Base-by-base conservation (phyloP, 2,888 invertebrate species). In the Epistrophe grossulariae region DNA sequence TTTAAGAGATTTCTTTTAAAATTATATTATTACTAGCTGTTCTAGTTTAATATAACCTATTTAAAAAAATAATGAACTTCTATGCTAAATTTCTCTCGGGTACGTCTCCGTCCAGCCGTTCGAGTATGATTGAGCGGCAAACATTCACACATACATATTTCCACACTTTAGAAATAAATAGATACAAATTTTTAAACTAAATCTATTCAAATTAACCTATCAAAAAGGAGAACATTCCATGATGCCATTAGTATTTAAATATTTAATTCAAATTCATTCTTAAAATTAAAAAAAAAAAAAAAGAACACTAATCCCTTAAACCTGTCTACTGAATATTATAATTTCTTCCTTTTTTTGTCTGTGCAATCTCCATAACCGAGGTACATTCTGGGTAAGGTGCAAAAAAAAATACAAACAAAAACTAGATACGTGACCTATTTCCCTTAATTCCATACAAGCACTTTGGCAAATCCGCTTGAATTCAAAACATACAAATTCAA, bases 401-500 rank as follows among this genome's bases (percentile, higher is more conserved):
- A 55, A n/a, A 55, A 55, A 55, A 31, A 9, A 40, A 31, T 24
- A 28, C 8, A 57, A 31, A 15, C 31, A 15, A 5, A 57, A n/a
- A 38, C 24, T 2, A 24, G 24, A 1, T 35, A 17, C 11, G 17
- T 59, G 59, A 38, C 59, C 59, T 59, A 59, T 6, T 59, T 38
- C 7, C 17, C 17, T 59, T 17, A 59, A 59, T 59, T 17, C 3
- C 17, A 35, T 38, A 15, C 3, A 0, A 57, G n/a, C 35, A 59
- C 11, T 11, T 11, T 59, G 6, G 0, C 38, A 17, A 35, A 11
- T 35, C 35, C 38, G 10, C 17, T 59, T 59, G 6, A 35, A 35
- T 59, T 59, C 35, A 35, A 59, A 59, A 59, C 35, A 38, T 19
- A 19, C n/a, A 59, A 57, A 35, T 57, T 57, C 57, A 11, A 60